Evolutionary conservation across 2,113 vertebrate genomes (phyloP).

Genomic region (Microcebus tavaratra): DNA sequence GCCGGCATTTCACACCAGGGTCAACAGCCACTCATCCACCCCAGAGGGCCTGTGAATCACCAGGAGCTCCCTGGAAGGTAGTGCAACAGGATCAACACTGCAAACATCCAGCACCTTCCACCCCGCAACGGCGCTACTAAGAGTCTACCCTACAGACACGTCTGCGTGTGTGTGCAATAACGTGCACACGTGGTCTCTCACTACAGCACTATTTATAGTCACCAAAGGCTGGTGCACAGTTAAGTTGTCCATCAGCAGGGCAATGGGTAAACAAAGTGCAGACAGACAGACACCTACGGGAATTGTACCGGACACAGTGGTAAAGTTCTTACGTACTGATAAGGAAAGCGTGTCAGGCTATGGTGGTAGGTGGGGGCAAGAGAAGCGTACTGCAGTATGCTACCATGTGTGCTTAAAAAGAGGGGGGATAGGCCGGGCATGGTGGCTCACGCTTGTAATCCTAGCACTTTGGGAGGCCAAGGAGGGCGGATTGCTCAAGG

Average conservation of each 20-base stretch:
- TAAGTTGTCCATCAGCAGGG: too few relatives aligned
- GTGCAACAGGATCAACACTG: not conserved
- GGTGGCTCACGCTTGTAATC: too few relatives aligned
- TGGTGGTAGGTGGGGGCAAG: fast-evolving
- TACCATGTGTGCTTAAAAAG: too few relatives aligned
- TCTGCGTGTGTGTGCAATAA: not conserved
- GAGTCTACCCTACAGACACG: fast-evolving
- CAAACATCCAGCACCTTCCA: not conserved
- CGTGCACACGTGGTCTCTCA: fast-evolving
- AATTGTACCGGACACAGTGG: not conserved
- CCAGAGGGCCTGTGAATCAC: too few relatives aligned
- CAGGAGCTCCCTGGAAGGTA: not conserved
- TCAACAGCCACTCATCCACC: not conserved
- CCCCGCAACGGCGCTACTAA: fast-evolving
- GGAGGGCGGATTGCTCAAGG: too few relatives aligned
- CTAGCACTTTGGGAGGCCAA: too few relatives aligned
- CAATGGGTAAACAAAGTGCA: not conserved
- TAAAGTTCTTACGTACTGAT: not conserved
- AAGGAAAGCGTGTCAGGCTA: not conserved
- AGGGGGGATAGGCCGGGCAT: too few relatives aligned
- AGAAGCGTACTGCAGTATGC: fast-evolving
- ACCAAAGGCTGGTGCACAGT: not conserved
- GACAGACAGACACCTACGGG: fast-evolving
- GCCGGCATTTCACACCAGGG: not conserved
- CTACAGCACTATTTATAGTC: fast-evolving